phyloP scores from a whole-genome alignment of 1,140 invertebrate species.

The Nasonia giraulti region DNA sequence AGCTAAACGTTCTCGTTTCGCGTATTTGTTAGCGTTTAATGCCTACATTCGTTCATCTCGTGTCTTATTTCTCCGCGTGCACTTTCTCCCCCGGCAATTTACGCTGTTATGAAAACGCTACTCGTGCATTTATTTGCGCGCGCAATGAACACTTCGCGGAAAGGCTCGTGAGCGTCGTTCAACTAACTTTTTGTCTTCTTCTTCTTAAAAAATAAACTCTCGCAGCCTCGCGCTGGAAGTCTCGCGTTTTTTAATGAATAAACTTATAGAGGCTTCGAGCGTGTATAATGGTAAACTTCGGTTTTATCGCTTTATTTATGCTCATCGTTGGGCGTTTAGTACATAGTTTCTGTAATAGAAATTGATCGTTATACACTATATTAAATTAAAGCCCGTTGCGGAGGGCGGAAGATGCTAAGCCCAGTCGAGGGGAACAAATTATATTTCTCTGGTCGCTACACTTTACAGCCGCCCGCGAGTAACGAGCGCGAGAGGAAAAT shows the following conservation, averaged over 20 bases:
- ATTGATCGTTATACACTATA: background rate
- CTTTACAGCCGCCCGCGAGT: background rate
- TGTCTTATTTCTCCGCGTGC: no score
- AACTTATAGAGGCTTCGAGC: background rate
- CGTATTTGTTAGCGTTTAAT: no score
- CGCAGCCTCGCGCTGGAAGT: background rate
- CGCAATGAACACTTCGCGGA: background rate
- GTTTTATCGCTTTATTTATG: slow-evolving; percentile 1
- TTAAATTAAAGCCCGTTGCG: background rate
- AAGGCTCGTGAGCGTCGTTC: background rate
- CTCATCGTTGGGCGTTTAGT: background rate
- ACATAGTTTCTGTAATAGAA: background rate
- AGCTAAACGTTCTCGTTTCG: no score
- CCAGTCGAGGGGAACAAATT: background rate
- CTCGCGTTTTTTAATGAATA: background rate
- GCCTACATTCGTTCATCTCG: no score
- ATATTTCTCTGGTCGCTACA: background rate
- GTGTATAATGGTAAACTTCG: background rate
- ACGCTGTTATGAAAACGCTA: background rate
- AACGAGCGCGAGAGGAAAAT: background rate
- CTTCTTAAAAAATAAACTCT: no score
- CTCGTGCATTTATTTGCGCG: background rate
- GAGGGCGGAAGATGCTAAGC: background rate
- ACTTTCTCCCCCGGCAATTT: background rate
- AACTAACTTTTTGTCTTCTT: background rate